Percentiles rank a stretch among this genome's conserved stretches.
These are phyloP conservation scores for Silurus aristotelis DNA, from an alignment of 2,797 vertebrate genomes.

Conservation along the genomic window DNA sequence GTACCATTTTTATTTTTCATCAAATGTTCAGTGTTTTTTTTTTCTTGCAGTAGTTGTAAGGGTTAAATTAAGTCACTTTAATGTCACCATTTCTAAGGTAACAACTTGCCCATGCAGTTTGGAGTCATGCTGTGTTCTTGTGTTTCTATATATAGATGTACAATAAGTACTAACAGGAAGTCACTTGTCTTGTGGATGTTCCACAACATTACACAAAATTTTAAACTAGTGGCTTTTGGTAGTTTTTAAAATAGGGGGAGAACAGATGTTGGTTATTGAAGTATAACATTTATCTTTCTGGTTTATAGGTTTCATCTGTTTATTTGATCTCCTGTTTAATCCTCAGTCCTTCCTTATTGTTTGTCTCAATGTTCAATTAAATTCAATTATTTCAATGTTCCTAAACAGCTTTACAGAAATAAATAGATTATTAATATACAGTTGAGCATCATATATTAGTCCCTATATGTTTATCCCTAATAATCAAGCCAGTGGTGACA, in stretches of 20 bases:
- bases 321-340: background rate
- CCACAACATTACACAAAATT: background rate
- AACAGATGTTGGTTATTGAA: background rate
- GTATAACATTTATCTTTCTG: background rate
- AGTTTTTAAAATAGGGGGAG: background rate
- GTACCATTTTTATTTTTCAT: background rate
- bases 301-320: background rate
- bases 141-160: background rate
- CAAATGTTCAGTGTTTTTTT: background rate
- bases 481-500: too few relatives aligned
- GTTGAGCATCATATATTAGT: too few relatives aligned
- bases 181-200: background rate
- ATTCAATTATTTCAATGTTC: too few relatives aligned
- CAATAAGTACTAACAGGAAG: background rate
- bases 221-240: background rate
- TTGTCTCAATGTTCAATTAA: too few relatives aligned
- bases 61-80: background rate
- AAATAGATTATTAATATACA: too few relatives aligned
- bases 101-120: background rate
- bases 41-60: background rate
- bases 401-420: too few relatives aligned
- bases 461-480: too few relatives aligned
- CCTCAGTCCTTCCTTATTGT: background rate
- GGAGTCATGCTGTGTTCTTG: too few relatives aligned
- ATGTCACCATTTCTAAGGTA: background rate